A percentile compares a stretch with the other conserved stretches of the same genome.
These are phyloP conservation scores for Smutsia temminckii DNA, from an alignment of 2,797 vertebrate genomes.

Conservation along the genomic window DNA sequence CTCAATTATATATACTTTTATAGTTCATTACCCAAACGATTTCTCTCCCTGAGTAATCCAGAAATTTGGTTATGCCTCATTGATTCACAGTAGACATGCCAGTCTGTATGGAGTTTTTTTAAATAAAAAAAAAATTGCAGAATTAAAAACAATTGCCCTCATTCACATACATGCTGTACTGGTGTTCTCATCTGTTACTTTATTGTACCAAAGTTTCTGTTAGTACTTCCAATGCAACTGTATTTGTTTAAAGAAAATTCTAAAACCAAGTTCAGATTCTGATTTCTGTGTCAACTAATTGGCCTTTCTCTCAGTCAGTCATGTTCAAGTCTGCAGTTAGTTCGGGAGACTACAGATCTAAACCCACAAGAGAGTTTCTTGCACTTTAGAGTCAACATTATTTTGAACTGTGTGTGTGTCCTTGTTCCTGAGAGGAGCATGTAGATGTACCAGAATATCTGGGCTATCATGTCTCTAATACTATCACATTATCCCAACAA, in stretches of 20 bases:
- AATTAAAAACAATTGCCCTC: slow-evolving; percentile 38
- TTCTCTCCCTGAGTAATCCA: slow-evolving; percentile 60
- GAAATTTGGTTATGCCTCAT: slow-evolving; percentile 61
- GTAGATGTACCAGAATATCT: background rate
- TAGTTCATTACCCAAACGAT: slow-evolving; percentile 68
- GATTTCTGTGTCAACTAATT: background rate
- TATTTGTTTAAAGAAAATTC: slow-evolving; percentile 30
- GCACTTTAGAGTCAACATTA: background rate
- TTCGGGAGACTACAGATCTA: background rate
- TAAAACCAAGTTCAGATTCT: background rate
- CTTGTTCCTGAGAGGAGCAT: background rate
- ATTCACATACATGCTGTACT: slow-evolving; percentile 24
- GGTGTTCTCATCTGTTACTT: slow-evolving; percentile 1
- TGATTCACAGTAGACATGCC: slow-evolving; percentile 58
- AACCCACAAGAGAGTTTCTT: background rate
- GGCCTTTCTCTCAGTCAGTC: background rate
- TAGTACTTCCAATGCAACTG: background rate
- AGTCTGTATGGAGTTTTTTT: slow-evolving; percentile 20
- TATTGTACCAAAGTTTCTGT: background rate
- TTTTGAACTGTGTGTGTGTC: background rate
- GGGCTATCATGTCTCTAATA: background rate
- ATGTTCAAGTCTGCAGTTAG: background rate
- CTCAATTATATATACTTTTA: slow-evolving; percentile 69
- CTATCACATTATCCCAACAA: background rate
- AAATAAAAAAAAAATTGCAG: background rate